Evolutionary conservation across 2,113 vertebrate genomes (phyloP), one percentile per base, ranked within the genome.

Genomic region (Ellobius talpinus): DNA sequence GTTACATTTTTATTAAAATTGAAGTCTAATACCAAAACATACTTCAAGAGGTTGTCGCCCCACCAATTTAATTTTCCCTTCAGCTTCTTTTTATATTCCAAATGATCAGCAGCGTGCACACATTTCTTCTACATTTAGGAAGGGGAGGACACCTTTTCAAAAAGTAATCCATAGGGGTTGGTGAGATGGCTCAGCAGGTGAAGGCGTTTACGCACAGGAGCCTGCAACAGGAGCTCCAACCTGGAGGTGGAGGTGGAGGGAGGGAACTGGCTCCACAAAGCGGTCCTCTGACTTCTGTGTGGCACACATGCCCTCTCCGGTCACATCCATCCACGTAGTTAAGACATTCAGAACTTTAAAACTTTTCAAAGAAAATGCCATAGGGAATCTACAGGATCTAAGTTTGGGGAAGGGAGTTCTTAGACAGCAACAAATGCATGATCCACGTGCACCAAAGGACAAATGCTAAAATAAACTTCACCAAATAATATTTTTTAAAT

Each of bases 1-100:
- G 47, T 63, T 78, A 72, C 55, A 50, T 78, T 93, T 93, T 97
- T 87, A 91, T 94, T 94, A 66, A 91, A 89, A 77, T 52, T 93
- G 39, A 39, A 87, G 55, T 58, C 63, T 50, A 81, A 91, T 74
- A 84, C n/a, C 74, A 79, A 87, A 73, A 93, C n/a, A 8, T 42
- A 31, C 63, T 96, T 96, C 84, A 61, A 45, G 65, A 76, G 77
- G 3, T 82, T 87, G 42, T 26, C 89, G 55, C 90, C 55, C 91
- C 50, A 16, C 82, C 52, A 93, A 55, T 93, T 92, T 72, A 89
- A 79, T 85, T 91, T 96, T 79, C 50, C 58, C 90, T 68, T 31
- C 52, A 73, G 65, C 66, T 76, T 58, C 66, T 81, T 58, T 96
- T 63, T 65, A 33, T 91, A 74, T 74, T 96, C n/a, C 45, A 85